These are phyloP conservation scores for Drosophila fuyamai DNA, from an alignment of 1,140 invertebrate species.

Conservation along the genomic window DNA sequence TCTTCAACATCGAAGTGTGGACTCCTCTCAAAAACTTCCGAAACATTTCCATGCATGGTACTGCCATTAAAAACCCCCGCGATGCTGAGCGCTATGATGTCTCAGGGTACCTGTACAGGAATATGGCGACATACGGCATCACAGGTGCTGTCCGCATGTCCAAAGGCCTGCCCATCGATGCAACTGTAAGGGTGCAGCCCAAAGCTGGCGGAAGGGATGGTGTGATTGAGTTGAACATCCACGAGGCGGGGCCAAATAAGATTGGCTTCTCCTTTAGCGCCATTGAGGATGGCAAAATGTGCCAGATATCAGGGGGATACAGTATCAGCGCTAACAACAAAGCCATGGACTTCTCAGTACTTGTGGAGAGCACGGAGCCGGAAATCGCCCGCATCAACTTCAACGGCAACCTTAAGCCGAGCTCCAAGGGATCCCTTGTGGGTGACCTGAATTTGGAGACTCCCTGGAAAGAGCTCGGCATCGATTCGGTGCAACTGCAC, in stretches of 20 bases:
- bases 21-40: constrained; percentile 74
- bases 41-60: constrained; percentile 79
- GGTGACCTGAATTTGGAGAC: constrained; percentile 70
- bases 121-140: constrained; percentile 71
- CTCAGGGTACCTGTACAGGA: constrained; percentile 68
- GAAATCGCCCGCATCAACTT: constrained; percentile 73
- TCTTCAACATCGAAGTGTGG: constrained; percentile 77
- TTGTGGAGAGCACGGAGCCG: constrained; percentile 73
- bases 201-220: constrained; percentile 69
- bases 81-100: constrained; percentile 61
- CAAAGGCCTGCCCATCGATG: constrained; percentile 53
- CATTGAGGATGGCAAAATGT: constrained; percentile 76
- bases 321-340: constrained; percentile 44
- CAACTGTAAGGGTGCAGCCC: constrained; percentile 59
- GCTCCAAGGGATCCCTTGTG: constrained; percentile 23
- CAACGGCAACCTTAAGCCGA: constrained; percentile 56
- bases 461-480: constrained; percentile 74
- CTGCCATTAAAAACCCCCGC: constrained; percentile 27
- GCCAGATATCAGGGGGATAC: constrained; percentile 76
- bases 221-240: constrained; percentile 69
- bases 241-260: constrained; percentile 56
- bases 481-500: constrained; percentile 69
- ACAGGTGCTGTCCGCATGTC: constrained; percentile 60
- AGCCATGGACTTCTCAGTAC: constrained; percentile 68
- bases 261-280: constrained; percentile 73